Evolutionary conservation across 2,113 vertebrate genomes (phyloP).

Genomic region (Terrapene triunguis): DNA sequence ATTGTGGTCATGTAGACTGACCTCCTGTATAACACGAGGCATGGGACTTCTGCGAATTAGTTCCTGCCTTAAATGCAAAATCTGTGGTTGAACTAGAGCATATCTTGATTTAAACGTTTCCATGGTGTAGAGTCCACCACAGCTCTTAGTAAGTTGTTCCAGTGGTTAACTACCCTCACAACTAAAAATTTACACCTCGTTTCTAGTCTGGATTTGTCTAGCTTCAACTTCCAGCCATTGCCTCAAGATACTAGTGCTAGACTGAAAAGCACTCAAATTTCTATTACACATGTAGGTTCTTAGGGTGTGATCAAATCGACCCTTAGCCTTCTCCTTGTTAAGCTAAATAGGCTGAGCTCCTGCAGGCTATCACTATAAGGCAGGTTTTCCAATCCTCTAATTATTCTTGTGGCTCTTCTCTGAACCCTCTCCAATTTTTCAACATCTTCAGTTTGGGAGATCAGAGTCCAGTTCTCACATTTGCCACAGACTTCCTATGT

Average conservation of each 20-base stretch:
- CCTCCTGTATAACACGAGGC: background rate
- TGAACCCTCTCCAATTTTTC: background rate
- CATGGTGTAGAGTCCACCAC: background rate
- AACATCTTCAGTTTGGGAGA: background rate
- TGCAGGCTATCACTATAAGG: background rate
- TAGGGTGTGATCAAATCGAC: background rate
- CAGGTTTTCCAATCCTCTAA: background rate
- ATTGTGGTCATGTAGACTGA: background rate
- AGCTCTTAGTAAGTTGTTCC: background rate
- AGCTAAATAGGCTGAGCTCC: background rate
- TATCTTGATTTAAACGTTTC: background rate
- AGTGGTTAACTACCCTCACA: background rate
- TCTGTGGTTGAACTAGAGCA: background rate
- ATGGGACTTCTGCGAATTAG: background rate
- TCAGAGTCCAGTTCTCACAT: background rate
- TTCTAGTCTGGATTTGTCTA: background rate
- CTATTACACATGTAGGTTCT: background rate
- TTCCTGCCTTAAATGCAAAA: background rate
- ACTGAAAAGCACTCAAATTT: background rate
- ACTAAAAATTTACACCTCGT: background rate
- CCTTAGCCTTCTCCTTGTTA: background rate
- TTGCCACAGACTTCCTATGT: background rate
- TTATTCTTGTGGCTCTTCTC: background rate
- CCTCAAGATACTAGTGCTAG: background rate
- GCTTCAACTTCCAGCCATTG: background rate